A percentile compares a stretch with the other conserved stretches of the same genome.
Evolutionary conservation across 2,888 invertebrate genomes (phyloP).

Genomic region (Tetragonisca angustula): DNA sequence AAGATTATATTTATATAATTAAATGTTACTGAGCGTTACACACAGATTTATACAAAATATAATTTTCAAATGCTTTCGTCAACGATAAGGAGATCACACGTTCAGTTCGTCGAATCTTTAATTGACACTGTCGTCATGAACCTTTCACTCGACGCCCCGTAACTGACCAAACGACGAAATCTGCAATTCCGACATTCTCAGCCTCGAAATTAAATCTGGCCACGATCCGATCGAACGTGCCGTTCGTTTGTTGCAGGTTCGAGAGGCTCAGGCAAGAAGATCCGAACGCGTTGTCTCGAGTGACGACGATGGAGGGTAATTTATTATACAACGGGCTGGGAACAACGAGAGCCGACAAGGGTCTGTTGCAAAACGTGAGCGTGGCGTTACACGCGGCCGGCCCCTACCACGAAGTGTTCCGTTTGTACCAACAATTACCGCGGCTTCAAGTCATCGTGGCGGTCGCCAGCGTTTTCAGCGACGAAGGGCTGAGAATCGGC

Average conservation of each 20-base stretch:
- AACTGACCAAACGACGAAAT: too few relatives aligned
- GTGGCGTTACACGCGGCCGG: slow-evolving; percentile 77
- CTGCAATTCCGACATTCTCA: too few relatives aligned
- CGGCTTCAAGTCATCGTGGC: slow-evolving; percentile 64
- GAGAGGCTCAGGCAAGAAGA: slow-evolving; percentile 74
- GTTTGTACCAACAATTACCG: slow-evolving; percentile 71
- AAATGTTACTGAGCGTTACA: too few relatives aligned
- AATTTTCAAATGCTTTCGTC: too few relatives aligned
- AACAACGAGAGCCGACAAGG: slow-evolving; percentile 47
- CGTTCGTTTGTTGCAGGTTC: slow-evolving; percentile 66
- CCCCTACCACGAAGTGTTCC: slow-evolving; percentile 66
- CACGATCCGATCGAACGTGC: neutral
- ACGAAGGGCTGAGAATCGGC: slow-evolving; percentile 50
- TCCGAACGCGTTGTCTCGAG: slow-evolving; percentile 70
- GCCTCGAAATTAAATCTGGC: slow-evolving; percentile 7
- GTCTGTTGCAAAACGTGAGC: slow-evolving; percentile 64
- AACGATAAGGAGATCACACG: too few relatives aligned
- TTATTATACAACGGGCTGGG: slow-evolving; percentile 73
- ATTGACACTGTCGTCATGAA: too few relatives aligned
- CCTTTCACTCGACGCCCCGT: too few relatives aligned
- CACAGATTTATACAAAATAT: too few relatives aligned
- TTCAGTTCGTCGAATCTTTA: too few relatives aligned
- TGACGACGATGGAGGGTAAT: slow-evolving; percentile 75
- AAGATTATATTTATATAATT: too few relatives aligned
- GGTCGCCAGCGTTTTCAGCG: slow-evolving; percentile 65